These are phyloP conservation scores for Formica aserva DNA, from an alignment of 2,888 invertebrate genomes.

Conservation along the genomic window DNA sequence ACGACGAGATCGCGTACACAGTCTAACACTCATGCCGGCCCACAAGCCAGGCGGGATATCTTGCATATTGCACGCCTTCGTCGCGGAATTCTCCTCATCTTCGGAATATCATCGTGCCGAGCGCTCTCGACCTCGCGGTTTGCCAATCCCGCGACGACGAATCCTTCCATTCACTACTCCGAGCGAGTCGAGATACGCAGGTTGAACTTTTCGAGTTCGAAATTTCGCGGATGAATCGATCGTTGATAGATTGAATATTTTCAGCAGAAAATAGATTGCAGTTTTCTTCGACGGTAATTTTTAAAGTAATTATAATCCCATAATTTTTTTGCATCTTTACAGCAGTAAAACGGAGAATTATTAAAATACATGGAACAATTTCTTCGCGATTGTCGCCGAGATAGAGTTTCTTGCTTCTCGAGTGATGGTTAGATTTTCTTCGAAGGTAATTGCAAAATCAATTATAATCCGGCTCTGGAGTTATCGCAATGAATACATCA, in stretches of 20 bases:
- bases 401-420: not conserved
- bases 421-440: conserved; percentile 1
- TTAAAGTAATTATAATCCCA: not conserved
- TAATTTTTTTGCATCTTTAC: not conserved
- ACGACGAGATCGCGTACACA: conserved; percentile 68
- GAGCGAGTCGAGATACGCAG: conserved; percentile 3
- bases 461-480: conserved; percentile 26
- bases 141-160: conserved; percentile 40
- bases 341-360: not conserved
- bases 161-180: conserved; percentile 50
- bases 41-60: conserved; percentile 53
- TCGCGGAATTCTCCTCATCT: conserved; percentile 36
- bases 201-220: conserved; percentile 15
- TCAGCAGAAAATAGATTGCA: not conserved
- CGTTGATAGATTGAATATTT: not conserved
- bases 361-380: not conserved
- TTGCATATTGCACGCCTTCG: conserved; percentile 60
- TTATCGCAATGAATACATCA: conserved; percentile 1
- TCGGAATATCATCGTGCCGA: conserved; percentile 37
- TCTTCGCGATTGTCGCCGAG: conserved; percentile 1
- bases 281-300: not conserved
- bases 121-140: conserved; percentile 23
- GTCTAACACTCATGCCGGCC: conserved; percentile 59
- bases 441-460: conserved; percentile 19
- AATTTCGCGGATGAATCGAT: conserved; percentile 15